A percentile compares a stretch with the other conserved stretches of the same genome.
These are phyloP conservation scores for Dicrostonyx torquatus DNA, from an alignment of 2,797 vertebrate species.

Conservation along the genomic window DNA sequence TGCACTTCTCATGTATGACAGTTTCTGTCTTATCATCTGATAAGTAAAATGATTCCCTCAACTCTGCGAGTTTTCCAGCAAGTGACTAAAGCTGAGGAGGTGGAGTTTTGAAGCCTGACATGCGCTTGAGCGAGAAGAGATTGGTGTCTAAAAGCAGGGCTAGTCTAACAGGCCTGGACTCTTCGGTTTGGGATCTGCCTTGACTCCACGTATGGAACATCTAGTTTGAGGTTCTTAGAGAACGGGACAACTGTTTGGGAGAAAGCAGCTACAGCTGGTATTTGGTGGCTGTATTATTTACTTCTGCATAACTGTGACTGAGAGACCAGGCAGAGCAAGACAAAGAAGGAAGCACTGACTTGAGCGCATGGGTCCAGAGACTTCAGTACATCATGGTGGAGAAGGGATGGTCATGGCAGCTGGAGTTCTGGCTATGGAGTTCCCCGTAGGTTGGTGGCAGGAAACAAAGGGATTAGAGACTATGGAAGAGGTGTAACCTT, in stretches of 20 bases:
- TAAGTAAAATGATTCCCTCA: not conserved
- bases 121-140: not conserved
- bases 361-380: not conserved
- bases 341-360: not conserved
- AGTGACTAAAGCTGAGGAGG: not conserved
- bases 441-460: not conserved
- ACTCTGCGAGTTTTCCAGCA: not conserved
- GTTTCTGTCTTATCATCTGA: not conserved
- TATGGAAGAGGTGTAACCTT: not conserved
- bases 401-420: not conserved
- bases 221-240: not conserved
- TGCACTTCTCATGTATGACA: not conserved
- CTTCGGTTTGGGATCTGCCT: not conserved
- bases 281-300: not conserved
- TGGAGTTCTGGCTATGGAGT: not conserved
- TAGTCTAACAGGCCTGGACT: not conserved
- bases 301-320: not conserved
- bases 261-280: not conserved
- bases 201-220: not conserved
- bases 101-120: accelerated
- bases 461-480: not conserved
- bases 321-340: not conserved
- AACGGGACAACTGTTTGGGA: not conserved
- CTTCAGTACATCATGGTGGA: not conserved
- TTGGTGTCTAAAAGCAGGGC: not conserved